Evolutionary conservation across 2,888 invertebrate genomes (phyloP).

Genomic region (Hofmannophila pseudospretella): DNA sequence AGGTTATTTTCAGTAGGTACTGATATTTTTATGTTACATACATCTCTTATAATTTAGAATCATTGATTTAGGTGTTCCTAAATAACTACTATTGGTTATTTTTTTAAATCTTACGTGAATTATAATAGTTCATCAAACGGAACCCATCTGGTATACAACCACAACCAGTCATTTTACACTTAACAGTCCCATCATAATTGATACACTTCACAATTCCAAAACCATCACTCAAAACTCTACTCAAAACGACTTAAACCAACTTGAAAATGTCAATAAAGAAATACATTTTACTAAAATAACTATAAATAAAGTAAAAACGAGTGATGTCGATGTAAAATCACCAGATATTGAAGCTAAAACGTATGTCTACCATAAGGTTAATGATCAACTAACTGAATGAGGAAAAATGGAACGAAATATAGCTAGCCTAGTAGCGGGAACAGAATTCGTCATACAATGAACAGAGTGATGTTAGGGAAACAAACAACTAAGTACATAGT

Average conservation of each 20-base stretch:
- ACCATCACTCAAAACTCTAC: neutral
- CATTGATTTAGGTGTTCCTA: no score
- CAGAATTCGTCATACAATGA: slow-evolving; percentile 20
- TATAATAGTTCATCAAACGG: slow-evolving; percentile 15
- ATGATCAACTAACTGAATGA: no score
- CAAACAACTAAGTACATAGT: neutral
- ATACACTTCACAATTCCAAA: no score
- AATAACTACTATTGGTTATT: neutral
- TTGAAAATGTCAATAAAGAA: no score
- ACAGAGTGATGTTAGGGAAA: neutral
- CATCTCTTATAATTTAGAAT: no score
- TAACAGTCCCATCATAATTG: no score
- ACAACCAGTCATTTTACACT: slow-evolving; percentile 18
- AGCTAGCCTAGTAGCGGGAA: slow-evolving; percentile 23
- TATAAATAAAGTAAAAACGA: neutral
- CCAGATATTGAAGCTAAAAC: neutral
- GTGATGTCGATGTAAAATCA: neutral
- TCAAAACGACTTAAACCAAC: neutral
- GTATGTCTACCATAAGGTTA: neutral
- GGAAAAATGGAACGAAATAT: slow-evolving; percentile 11
- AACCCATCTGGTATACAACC: slow-evolving; percentile 30
- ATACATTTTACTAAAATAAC: slow-evolving; percentile 3
- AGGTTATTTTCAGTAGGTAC: no score
- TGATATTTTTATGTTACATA: no score
- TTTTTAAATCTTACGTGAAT: slow-evolving; percentile 23